Evolutionary conservation across 2,888 invertebrate species (phyloP), one percentile per base, ranked within the genome.

Genomic region (Drosophila nigritarsus): DNA sequence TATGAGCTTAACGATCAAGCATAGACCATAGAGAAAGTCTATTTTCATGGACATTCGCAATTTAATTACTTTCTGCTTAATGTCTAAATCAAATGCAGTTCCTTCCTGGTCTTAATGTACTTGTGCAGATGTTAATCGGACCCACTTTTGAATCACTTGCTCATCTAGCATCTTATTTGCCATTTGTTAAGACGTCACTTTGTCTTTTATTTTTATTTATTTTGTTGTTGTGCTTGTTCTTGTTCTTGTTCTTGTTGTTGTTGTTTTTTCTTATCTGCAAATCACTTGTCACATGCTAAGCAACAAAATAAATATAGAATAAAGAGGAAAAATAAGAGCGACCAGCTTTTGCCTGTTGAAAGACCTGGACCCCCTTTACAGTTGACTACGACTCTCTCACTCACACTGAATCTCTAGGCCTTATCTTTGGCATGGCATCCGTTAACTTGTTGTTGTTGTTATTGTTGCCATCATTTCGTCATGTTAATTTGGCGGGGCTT

Each of bases 401-500:
- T 45, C 64, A n/a, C 29, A 38, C 29, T 40, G 32, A 13, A 48
- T 32, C 15, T 27, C 3, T n/a, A 30, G 24, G 15, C 34, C 34
- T 67, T 67, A 67, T 67, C 67, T 67, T 42, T 56, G 34, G 55
- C 49, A 34, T 40, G 56, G 38, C 65, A 59, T 71, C 40, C 55
- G 62, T 36, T 62, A 45, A 74, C 38, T 68, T 62, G 38, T 48
- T 71, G 64, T 50, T 63, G 62, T 38, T 50, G 38, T 18, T 59
- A 58, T 69, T 83, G 80, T 80, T 74, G 81, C 76, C 83, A 84
- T 81, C 85, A 85, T 85, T 85, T 87, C 80, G 82, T 79, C 83
- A 85, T 87, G 84, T 87, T 85, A 85, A 86, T 87, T 85, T 85
- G 88, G 74, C 76, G 88, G 50, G 75, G 84, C 84, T 87, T 87